phyloP scores from a whole-genome alignment of 2,888 invertebrate genomes.

The Eupithecia centaureata region DNA sequence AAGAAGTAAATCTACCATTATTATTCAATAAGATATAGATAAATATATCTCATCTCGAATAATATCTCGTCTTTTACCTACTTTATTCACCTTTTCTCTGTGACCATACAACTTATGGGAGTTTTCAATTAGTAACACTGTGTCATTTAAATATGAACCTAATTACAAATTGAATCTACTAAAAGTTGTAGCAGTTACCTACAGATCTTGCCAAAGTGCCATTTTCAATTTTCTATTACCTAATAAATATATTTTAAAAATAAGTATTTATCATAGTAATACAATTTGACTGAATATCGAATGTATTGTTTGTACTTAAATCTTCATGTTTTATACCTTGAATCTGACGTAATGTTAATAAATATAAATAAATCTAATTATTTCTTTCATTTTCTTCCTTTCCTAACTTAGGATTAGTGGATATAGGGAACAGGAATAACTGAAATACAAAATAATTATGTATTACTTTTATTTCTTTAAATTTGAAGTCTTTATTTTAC shows the following conservation, averaged over 20 bases:
- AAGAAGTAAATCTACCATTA: slow-evolving; percentile 13
- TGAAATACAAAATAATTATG: slow-evolving; percentile 28
- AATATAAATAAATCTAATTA: slow-evolving; percentile 43
- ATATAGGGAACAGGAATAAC: neutral
- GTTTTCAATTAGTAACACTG: neutral
- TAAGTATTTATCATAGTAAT: slow-evolving; percentile 52
- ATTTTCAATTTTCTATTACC: slow-evolving; percentile 40
- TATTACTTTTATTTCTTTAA: slow-evolving; percentile 41
- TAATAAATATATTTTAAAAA: slow-evolving; percentile 32
- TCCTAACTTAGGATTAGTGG: too few species aligned
- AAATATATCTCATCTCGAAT: slow-evolving; percentile 43
- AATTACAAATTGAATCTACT: neutral
- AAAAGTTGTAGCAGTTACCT: slow-evolving; percentile 11
- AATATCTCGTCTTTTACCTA: slow-evolving; percentile 27
- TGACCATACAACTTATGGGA: neutral
- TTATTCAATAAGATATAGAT: slow-evolving; percentile 45
- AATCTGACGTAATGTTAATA: slow-evolving; percentile 51
- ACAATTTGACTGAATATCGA: slow-evolving; percentile 71
- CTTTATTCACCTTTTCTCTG: neutral
- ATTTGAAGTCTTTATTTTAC: slow-evolving; percentile 41
- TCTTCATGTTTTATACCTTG: slow-evolving; percentile 58
- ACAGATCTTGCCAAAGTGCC: slow-evolving; percentile 42
- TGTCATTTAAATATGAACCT: neutral
- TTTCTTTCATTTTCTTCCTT: slow-evolving; percentile 45
- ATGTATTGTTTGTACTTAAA: slow-evolving; percentile 76